Evolutionary conservation across 2,113 vertebrate genomes (phyloP).

Genomic region (Rhegmatorhina hoffmannsi): DNA sequence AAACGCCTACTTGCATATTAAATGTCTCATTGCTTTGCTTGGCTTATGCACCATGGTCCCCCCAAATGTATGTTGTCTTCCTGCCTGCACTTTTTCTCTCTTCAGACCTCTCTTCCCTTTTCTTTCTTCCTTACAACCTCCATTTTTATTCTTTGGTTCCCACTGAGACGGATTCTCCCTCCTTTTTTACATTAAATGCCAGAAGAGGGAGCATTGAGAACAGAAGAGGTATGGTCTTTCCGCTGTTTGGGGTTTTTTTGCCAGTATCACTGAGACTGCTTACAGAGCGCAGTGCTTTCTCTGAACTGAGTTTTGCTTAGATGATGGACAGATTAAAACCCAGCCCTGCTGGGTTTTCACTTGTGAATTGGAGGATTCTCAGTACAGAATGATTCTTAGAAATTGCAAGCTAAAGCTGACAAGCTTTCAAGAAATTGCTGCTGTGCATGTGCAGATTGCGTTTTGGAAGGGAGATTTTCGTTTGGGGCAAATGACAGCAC

Average conservation of each 20-base stretch:
- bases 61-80: background rate
- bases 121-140: background rate
- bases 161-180: background rate
- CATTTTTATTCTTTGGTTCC: background rate
- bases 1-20: background rate
- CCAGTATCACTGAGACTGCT: background rate
- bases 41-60: background rate
- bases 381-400: background rate
- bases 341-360: background rate
- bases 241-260: background rate
- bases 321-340: background rate
- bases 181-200: background rate
- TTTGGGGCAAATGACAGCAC: background rate
- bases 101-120: background rate
- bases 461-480: background rate
- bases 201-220: conserved; percentile 22
- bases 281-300: background rate
- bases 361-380: background rate
- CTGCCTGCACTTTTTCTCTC: background rate
- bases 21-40: background rate
- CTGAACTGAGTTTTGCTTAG: background rate
- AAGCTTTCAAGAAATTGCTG: background rate
- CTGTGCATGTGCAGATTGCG: background rate
- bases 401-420: background rate
- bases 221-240: background rate